A percentile compares a stretch with the other conserved stretches of the same genome.
Conservation (phyloP, 2,888 invertebrate genomes). For the Thecophora atra region DNA sequence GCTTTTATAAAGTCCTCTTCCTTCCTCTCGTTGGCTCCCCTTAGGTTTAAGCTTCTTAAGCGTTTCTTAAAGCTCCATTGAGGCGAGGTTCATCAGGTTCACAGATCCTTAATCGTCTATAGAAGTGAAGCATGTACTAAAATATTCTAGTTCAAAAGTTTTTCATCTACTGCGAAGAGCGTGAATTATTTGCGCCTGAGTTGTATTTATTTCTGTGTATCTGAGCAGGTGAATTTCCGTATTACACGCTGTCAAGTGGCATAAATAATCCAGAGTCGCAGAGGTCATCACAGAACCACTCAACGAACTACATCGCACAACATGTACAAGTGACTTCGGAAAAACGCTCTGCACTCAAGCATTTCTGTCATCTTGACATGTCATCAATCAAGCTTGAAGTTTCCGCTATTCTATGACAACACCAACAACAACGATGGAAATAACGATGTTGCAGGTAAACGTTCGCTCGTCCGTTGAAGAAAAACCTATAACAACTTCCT, state of each 20-base stretch:
- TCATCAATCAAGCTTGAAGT: constrained; percentile 41
- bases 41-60: no score
- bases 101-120: no score
- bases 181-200: neutral
- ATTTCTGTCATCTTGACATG: constrained; percentile 28
- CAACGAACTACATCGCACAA: neutral
- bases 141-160: no score
- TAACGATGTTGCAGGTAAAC: constrained; percentile 12
- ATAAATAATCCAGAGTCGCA: neutral
- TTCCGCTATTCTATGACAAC: constrained; percentile 32
- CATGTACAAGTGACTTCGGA: neutral
- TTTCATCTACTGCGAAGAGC: no score
- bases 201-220: neutral
- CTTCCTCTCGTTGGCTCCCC: no score
- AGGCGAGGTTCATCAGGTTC: no score
- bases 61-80: no score
- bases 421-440: constrained; percentile 28
- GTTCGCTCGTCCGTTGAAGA: neutral
- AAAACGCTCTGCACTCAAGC: neutral
- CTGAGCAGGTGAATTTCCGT: neutral
- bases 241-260: neutral
- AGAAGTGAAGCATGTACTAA: no score
- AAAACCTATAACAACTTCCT: no score
- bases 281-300: neutral
- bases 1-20: no score